phyloP scores from a whole-genome alignment of 1,140 invertebrate species.

The Babylonia areolata region DNA sequence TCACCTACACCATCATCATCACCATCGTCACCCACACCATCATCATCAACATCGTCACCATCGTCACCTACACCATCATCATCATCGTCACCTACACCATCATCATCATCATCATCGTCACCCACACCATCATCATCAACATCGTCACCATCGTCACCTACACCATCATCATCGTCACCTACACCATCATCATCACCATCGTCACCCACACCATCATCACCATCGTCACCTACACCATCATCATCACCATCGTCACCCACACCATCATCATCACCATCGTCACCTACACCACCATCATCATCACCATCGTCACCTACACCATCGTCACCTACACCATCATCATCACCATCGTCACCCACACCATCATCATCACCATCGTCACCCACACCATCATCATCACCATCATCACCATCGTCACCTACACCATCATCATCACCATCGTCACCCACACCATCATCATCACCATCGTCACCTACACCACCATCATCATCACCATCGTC shows the following conservation, averaged over 20 bases:
- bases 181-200: too few relatives aligned
- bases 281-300: background rate
- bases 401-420: background rate
- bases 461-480: background rate
- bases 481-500: background rate
- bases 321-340: background rate
- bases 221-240: too few relatives aligned
- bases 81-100: too few relatives aligned
- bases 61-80: background rate
- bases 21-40: too few relatives aligned
- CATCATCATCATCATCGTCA: too few relatives aligned
- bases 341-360: too few relatives aligned
- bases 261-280: too few relatives aligned
- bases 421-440: too few relatives aligned
- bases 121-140: background rate
- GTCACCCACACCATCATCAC: background rate
- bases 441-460: background rate
- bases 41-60: background rate
- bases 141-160: background rate
- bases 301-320: background rate
- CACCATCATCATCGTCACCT: too few relatives aligned
- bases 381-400: background rate
- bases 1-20: background rate
- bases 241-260: background rate
- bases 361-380: background rate